Evolutionary conservation across 2,113 vertebrate genomes (phyloP).

Genomic region (Muntiacus reevesi): DNA sequence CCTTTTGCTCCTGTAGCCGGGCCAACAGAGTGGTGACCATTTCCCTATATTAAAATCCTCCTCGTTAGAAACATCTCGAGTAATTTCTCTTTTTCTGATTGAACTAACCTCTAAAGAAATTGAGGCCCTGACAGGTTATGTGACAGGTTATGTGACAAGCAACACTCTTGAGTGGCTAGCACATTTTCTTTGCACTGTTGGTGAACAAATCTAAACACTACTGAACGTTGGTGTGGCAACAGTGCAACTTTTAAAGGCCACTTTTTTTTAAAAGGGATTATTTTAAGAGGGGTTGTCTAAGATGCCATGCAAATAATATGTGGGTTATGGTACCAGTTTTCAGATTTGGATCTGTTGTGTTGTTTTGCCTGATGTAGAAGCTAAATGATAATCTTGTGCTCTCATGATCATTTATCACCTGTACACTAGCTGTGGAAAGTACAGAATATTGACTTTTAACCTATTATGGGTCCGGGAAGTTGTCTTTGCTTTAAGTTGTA

Average conservation of each 20-base stretch:
- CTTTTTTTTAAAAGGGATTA: neutral
- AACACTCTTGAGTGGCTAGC: neutral
- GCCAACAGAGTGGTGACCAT: neutral
- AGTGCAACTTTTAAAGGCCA: neutral
- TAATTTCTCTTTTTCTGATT: neutral
- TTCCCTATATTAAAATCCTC: neutral
- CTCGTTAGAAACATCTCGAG: neutral
- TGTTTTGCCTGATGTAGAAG: neutral
- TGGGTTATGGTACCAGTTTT: neutral
- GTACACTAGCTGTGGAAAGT: neutral
- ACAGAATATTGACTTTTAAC: neutral
- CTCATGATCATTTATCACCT: neutral
- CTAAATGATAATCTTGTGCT: neutral
- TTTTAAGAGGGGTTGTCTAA: neutral
- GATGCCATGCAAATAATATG: neutral
- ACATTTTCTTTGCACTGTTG: neutral
- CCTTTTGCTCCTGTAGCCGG: neutral
- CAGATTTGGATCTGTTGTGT: neutral
- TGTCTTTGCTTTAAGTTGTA: neutral
- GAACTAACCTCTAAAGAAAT: neutral
- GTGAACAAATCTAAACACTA: neutral
- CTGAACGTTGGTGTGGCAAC: neutral
- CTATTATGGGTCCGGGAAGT: neutral
- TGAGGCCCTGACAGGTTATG: neutral
- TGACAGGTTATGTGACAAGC: neutral